Evolutionary conservation across 2,113 vertebrate genomes (phyloP), one percentile per base, ranked within the genome.

Genomic region (Eulemur macaco): DNA sequence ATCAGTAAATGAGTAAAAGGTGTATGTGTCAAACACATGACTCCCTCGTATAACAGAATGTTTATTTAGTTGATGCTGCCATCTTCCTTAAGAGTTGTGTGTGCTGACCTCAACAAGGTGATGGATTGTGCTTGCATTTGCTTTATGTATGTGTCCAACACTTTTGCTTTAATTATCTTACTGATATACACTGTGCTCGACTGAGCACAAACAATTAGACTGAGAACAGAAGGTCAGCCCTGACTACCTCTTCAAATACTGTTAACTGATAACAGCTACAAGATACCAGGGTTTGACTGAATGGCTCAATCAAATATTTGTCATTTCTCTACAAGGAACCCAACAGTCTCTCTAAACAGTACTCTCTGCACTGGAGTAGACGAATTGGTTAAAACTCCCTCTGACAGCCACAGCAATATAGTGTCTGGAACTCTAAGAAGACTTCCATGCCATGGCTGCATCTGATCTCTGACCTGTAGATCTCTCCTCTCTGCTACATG

Each of bases 141-240:
- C 82, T 69, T 89, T 39, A 42, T 6, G 45, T n/a, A 45, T 54
- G 68, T 34, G 82, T 39, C 45, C 4, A 29, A n/a, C 68, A 68
- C 66, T 82, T 95, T 17, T 87, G 84, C 77, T 96, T 76, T 58
- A 54, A 89, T 78, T 66, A 52, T 77, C 89, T 63, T 27, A 50
- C 63, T 23, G 77, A 76, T 85, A 50, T 7, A 45, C 11, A 86
- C 29, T 47, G 66, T 86, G 73, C 68, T 96, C 8, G 1, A 23
- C 60, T 39, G 47, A 88, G 74, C 73, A 91, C 82, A 73, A 74
- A 85, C 63, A 84, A 78, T 34, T 6, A 73, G 66, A 89, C 84
- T 45, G 83, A 77, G 63, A 45, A 60, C 42, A 95, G 54, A 74
- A 94, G 63, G 86, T 45, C 85, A 94, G 11, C 39, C n/a, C 34